Percentiles rank a stretch among this genome's conserved stretches.
Conservation (phyloP, 2,888 invertebrate genomes). For the Cephalotes varians region DNA sequence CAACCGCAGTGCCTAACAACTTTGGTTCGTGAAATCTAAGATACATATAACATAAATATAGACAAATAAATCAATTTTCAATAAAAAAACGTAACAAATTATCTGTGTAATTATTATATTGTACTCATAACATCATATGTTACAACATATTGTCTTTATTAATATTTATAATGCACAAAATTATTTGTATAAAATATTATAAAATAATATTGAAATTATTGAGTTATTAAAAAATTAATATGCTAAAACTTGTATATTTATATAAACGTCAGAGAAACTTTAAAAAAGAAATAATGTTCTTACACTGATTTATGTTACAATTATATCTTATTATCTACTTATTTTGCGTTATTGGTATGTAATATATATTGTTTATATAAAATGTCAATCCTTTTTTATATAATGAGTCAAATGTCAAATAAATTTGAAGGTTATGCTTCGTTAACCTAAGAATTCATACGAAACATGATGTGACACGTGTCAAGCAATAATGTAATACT, state of each 20-base stretch:
- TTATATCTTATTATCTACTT: neutral
- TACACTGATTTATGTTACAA: neutral
- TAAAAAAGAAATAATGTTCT: neutral
- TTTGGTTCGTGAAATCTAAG: constrained; percentile 65
- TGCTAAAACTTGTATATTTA: neutral
- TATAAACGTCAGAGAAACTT: neutral
- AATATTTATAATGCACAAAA: neutral
- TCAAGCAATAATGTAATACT: neutral
- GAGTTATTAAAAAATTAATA: neutral
- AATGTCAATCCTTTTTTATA: constrained; percentile 3
- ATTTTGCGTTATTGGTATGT: neutral
- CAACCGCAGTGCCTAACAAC: constrained; percentile 31
- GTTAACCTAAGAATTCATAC: neutral
- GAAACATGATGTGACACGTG: constrained; percentile 23
- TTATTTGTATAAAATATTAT: neutral
- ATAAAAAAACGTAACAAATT: no score
- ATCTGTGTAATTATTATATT: neutral
- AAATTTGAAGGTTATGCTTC: constrained; percentile 5
- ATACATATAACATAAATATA: no score
- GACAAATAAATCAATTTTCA: neutral
- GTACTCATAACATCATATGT: no score
- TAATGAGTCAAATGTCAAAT: neutral
- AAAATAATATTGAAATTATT: neutral
- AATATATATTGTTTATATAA: constrained; percentile 19
- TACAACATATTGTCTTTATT: no score